phyloP scores from a whole-genome alignment of 2,888 invertebrate species.

The Lepidochitona cinerea region DNA sequence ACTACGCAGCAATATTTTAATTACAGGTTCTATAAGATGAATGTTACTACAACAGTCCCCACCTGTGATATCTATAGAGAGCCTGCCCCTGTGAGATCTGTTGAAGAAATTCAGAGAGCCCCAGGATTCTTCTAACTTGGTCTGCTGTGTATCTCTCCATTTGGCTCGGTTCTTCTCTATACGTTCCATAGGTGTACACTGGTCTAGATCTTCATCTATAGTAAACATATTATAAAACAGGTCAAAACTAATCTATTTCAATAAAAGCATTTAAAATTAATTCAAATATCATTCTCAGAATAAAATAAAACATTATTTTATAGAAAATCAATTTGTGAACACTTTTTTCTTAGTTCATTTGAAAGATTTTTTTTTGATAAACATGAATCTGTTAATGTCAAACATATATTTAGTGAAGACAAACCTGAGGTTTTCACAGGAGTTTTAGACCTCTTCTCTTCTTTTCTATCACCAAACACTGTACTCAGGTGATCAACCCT shows the following conservation, averaged over 20 bases:
- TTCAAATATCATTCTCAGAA: too few relatives aligned
- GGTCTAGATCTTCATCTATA: conserved; percentile 22
- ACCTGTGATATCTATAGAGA: conserved; percentile 69
- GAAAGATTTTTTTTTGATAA: too few relatives aligned
- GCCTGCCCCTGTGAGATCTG: conserved; percentile 65
- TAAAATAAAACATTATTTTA: too few relatives aligned
- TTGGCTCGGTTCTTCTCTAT: conserved; percentile 60
- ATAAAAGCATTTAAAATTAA: too few relatives aligned
- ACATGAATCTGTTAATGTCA: too few relatives aligned
- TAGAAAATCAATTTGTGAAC: too few relatives aligned
- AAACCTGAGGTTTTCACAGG: too few relatives aligned
- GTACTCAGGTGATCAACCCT: conserved; percentile 25
- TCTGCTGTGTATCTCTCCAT: conserved; percentile 56
- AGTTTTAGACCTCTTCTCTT: not conserved
- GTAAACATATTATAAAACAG: not conserved
- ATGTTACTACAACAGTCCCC: too few relatives aligned
- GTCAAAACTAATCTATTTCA: too few relatives aligned
- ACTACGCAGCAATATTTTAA: not conserved
- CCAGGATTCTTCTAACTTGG: conserved; percentile 69
- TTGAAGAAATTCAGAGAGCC: conserved; percentile 68
- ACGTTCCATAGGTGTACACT: conserved; percentile 60
- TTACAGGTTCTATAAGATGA: not conserved
- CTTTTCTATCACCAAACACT: conserved; percentile 22
- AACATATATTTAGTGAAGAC: too few relatives aligned
- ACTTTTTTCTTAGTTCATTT: too few relatives aligned